phyloP scores from a whole-genome alignment of 1,140 invertebrate species.

The Scaptomyza hsui region DNA sequence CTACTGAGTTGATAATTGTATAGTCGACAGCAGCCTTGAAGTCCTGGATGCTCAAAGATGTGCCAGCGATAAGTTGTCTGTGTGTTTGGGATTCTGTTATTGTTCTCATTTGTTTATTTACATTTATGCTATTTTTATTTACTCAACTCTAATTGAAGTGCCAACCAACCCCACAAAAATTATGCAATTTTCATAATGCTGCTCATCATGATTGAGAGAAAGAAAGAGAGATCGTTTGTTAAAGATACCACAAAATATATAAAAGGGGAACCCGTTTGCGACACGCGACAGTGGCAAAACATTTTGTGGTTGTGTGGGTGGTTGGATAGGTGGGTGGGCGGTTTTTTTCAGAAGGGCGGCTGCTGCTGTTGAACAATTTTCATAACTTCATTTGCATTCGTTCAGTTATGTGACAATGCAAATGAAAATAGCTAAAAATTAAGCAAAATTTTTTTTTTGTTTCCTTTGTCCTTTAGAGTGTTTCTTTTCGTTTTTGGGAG shows the following conservation, averaged over 20 bases:
- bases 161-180: slow-evolving; percentile 68
- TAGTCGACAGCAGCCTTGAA: slow-evolving; percentile 55
- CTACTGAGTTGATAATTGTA: slow-evolving; percentile 70
- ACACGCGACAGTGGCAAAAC: slow-evolving; percentile 51
- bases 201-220: slow-evolving; percentile 57
- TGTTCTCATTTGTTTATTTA: slow-evolving; percentile 59
- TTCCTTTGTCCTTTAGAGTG: background rate
- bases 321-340: no score
- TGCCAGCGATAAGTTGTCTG: slow-evolving; percentile 24
- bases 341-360: slow-evolving; percentile 1
- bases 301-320: slow-evolving; percentile 38
- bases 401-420: slow-evolving; percentile 28
- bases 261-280: slow-evolving; percentile 31
- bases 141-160: slow-evolving; percentile 73
- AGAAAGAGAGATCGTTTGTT: slow-evolving; percentile 53
- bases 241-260: slow-evolving; percentile 48
- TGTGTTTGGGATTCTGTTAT: background rate
- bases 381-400: slow-evolving; percentile 77
- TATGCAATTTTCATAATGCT: slow-evolving; percentile 81
- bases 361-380: slow-evolving; percentile 67
- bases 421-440: slow-evolving; percentile 33
- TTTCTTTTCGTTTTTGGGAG: background rate
- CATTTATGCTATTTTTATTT: slow-evolving; percentile 66
- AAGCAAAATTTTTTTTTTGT: slow-evolving; percentile 16
- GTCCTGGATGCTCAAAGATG: slow-evolving; percentile 37